phyloP scores from a whole-genome alignment of 1,140 invertebrate genomes.

The Trypoxylus dichotomus region DNA sequence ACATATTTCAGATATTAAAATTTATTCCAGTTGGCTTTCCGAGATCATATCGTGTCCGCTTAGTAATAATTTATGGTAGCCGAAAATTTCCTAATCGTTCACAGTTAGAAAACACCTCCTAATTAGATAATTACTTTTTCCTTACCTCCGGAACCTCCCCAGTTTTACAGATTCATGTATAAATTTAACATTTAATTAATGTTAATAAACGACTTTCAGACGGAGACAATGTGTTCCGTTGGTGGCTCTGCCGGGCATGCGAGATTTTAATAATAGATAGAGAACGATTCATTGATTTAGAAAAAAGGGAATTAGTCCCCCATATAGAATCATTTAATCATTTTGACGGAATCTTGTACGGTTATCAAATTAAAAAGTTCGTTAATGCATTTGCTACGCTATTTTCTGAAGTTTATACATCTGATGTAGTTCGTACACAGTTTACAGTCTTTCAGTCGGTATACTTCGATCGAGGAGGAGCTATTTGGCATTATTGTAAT shows the following conservation, averaged over 20 bases:
- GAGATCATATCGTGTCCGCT: neutral
- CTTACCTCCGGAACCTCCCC: neutral
- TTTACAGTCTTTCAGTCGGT: too few species aligned
- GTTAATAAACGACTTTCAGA: neutral
- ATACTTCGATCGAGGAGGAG: too few species aligned
- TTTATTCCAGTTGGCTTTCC: neutral
- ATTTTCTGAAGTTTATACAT: too few species aligned
- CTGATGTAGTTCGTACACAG: too few species aligned
- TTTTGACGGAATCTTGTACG: neutral
- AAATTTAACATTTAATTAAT: constrained; percentile 16
- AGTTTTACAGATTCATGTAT: neutral
- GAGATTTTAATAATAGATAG: neutral
- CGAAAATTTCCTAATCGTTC: neutral
- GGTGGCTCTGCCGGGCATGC: neutral
- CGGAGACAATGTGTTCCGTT: neutral
- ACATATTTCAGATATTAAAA: neutral
- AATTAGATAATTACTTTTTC: constrained; percentile 8
- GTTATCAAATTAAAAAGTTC: too few species aligned
- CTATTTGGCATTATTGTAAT: too few species aligned
- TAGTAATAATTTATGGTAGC: neutral
- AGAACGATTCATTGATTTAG: neutral
- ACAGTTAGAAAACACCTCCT: neutral
- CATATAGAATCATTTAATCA: neutral
- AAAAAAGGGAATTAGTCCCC: neutral
- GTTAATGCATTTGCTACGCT: too few species aligned